Base-by-base conservation (phyloP, 2,113 vertebrate genomes). In the Pachycephala philippinensis region DNA sequence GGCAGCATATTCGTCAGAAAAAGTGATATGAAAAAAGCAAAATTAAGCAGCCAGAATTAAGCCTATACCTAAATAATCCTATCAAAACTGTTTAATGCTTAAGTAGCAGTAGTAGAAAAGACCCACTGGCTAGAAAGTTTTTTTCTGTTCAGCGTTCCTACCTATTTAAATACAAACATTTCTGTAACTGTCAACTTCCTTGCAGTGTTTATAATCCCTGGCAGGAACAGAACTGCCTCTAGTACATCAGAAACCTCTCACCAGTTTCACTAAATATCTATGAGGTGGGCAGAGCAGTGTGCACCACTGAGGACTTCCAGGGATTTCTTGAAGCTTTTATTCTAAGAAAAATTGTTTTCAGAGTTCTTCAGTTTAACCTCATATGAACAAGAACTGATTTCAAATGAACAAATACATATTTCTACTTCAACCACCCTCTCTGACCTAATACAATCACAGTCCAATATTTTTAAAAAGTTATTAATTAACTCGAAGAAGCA, bases 301-400 rank as follows among this genome's bases (percentile, higher is more conserved):
- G 15, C 0, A 0, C 14, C 12, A 52, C 37, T 44, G 35, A 86
- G 11, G 10, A 21, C 13, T 49, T 53, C 2, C 10, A 53, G 13
- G 30, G 12, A 47, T 81, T 81, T 13, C 0, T 40, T 90, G 42
- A n/a, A 64, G 45, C 12, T 57, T 65, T 89, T 45, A 31, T 60
- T 69, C 35, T 60, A 82, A 39, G 12, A 69, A 64, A 74, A 53
- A 8, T 9, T 39, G 13, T 57, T 40, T 52, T 15, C 28, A 35
- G 49, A 74, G 7, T 70, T 50, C 19, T n/a, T 65, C 81, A 42
- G 14, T 79, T 60, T 70, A 54, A 60, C 19, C 6, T 83, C 9
- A 4, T 35, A 49, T 3, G 9, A 76, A 20, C 10, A 76, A 81
- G 42, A 77, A 60, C 4, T 20, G 5, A 53, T 71, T 57, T 87